These are phyloP conservation scores for Neosilurus hyrtlii DNA, from an alignment of 2,797 vertebrate genomes.

Conservation along the genomic window DNA sequence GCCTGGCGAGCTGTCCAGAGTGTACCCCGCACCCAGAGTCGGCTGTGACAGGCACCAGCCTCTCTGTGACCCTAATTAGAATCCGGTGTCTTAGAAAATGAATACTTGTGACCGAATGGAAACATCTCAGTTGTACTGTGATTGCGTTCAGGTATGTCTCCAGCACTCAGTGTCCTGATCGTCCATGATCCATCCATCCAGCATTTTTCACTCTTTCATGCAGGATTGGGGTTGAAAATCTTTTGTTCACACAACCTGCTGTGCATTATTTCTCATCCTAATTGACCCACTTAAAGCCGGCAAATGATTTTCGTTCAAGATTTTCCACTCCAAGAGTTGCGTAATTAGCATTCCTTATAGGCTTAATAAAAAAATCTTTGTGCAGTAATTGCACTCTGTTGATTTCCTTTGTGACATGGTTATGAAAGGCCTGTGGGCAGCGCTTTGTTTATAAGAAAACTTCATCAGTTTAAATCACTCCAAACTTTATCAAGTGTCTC, in stretches of 20 bases:
- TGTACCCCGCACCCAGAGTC: too few species aligned
- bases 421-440: slow-evolving; percentile 12
- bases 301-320: slow-evolving; percentile 53
- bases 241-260: slow-evolving; percentile 13
- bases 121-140: slow-evolving; percentile 22
- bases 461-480: slow-evolving; percentile 15
- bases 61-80: too few species aligned
- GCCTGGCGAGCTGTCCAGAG: too few species aligned
- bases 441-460: slow-evolving; percentile 25
- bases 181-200: neutral
- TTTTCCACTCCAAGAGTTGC: slow-evolving; percentile 51
- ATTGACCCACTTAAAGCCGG: slow-evolving; percentile 48
- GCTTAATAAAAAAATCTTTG: slow-evolving; percentile 42
- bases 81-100: too few species aligned
- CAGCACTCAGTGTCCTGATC: neutral
- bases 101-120: slow-evolving; percentile 15
- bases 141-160: neutral
- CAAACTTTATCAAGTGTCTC: slow-evolving; percentile 13
- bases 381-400: slow-evolving; percentile 48
- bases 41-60: too few species aligned
- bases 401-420: slow-evolving; percentile 15
- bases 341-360: slow-evolving; percentile 53
- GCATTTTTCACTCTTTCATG: slow-evolving; percentile 25
- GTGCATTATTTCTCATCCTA: slow-evolving; percentile 33
- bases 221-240: slow-evolving; percentile 19